Evolutionary conservation across 2,797 vertebrate species (phyloP), one percentile per base, ranked within the genome.

Genomic region (Melanogrammus aeglefinus): DNA sequence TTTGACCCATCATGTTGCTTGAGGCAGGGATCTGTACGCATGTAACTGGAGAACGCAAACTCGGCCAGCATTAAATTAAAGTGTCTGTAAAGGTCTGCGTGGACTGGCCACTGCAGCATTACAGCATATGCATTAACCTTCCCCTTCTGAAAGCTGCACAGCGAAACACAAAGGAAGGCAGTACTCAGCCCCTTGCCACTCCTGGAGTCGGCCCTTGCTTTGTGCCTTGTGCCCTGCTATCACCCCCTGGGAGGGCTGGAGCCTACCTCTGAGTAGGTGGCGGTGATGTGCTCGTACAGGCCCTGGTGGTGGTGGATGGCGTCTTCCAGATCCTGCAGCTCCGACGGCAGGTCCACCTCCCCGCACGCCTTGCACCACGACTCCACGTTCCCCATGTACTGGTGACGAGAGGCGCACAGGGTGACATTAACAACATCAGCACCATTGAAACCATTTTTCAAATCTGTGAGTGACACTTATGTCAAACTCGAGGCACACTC

Each of bases 361-460:
- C 98, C 97, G 6, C 98, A 99, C 0, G 97, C 97, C 89, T 99
- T 99, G 79, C 98, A 99, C 98, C 98, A 99, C 0, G 97, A 95
- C 90, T 99, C 98, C 91, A 99, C 97, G 1, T 99, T 99, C 86
- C 94, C 96, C 98, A 99, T 99, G 84, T 99, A 99, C 98, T 99
- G 87, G 69, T 63, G 47, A 35, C 75, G 0, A 82, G 29, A 83
- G 70, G 76, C 24, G 16, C 33, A 80, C 12, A 29, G 57, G 47
- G 8, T 21, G 6, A 63, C 39, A 36, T 36, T 36, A 36, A 76
- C 31, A 29, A 31, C 6, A 24, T 51, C 36, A n/a, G 5, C 35
- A 73, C 10, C 9, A 70, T 31, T 13, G 9, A 70, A 29, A 29
- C 14, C 12, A 10, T 9, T 39, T 39, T 39, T 31, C 29, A 13